phyloP scores from a whole-genome alignment of 2,797 vertebrate species.

The Lagorchestes hirsutus region DNA sequence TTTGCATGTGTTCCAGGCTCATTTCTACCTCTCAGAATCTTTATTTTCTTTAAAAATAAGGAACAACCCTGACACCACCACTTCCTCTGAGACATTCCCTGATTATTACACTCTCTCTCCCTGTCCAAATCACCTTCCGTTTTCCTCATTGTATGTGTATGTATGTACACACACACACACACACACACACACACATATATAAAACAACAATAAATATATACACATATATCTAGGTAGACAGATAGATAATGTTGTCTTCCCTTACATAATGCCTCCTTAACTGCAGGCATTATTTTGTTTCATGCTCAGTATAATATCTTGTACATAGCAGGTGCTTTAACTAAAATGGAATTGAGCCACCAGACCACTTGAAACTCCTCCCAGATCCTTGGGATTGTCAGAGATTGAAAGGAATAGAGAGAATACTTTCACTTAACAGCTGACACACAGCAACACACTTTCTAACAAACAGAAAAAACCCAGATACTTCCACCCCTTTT shows the following conservation, averaged over 20 bases:
- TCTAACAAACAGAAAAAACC: conserved; percentile 29
- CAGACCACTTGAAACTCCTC: conserved; percentile 20
- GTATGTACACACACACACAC: rapidly evolving
- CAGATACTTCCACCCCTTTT: background rate
- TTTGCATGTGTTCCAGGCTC: background rate
- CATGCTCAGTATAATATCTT: background rate
- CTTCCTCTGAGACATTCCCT: background rate
- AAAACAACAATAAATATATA: background rate
- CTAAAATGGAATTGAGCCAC: background rate
- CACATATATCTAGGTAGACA: background rate
- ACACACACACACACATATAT: too few species aligned
- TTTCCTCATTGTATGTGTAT: too few species aligned
- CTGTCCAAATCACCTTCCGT: background rate
- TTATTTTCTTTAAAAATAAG: background rate
- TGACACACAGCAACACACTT: background rate
- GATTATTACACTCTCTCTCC: background rate
- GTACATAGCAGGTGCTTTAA: background rate
- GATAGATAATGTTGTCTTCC: background rate
- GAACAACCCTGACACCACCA: background rate
- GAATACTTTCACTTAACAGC: conserved; percentile 6
- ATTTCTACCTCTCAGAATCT: background rate
- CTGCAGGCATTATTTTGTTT: background rate
- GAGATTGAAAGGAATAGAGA: conserved; percentile 1
- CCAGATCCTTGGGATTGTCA: conserved; percentile 7
- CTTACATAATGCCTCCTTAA: background rate